A percentile compares a stretch with the other conserved stretches of the same genome.
phyloP scores from a whole-genome alignment of 2,888 invertebrate species.

The Athripsodes cinereus region DNA sequence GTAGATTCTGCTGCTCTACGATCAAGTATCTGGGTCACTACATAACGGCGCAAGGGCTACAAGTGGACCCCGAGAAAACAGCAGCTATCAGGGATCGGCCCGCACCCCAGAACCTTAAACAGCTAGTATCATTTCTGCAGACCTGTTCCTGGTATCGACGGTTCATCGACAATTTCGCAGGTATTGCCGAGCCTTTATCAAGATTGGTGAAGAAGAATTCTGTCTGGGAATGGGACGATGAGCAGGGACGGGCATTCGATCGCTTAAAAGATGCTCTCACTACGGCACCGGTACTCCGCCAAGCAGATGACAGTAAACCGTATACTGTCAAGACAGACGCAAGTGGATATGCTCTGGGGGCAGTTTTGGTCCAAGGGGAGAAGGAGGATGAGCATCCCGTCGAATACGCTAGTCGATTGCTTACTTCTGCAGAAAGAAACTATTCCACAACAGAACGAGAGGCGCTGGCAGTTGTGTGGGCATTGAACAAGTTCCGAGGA shows the following conservation, averaged over 20 bases:
- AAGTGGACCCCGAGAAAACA: too few species aligned
- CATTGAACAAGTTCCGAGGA: background rate
- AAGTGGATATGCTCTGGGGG: too few species aligned
- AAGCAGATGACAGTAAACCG: slow-evolving; percentile 28
- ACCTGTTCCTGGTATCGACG: slow-evolving; percentile 33
- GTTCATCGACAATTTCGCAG: slow-evolving; percentile 32
- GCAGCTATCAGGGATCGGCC: slow-evolving; percentile 13
- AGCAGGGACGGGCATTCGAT: slow-evolving; percentile 27
- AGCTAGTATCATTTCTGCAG: slow-evolving; percentile 11
- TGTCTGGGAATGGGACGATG: slow-evolving; percentile 29
- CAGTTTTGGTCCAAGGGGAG: too few species aligned
- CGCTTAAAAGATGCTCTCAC: slow-evolving; percentile 22
- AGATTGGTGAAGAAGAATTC: slow-evolving; percentile 30
- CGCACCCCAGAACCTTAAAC: slow-evolving; percentile 29
- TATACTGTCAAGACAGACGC: too few species aligned
- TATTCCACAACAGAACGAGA: too few species aligned
- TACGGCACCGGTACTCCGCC: slow-evolving; percentile 26
- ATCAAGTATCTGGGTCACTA: too few species aligned
- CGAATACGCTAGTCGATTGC: slow-evolving; percentile 30
- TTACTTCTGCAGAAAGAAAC: slow-evolving; percentile 32
- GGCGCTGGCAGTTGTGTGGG: too few species aligned
- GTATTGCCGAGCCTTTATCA: too few species aligned
- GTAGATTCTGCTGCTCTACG: too few species aligned
- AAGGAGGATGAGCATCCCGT: too few species aligned
- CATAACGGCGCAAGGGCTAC: background rate